Percentiles rank a stretch among this genome's conserved stretches.
Evolutionary conservation across 2,797 vertebrate species (phyloP).

Genomic region (Chlorospingus flavigularis): DNA sequence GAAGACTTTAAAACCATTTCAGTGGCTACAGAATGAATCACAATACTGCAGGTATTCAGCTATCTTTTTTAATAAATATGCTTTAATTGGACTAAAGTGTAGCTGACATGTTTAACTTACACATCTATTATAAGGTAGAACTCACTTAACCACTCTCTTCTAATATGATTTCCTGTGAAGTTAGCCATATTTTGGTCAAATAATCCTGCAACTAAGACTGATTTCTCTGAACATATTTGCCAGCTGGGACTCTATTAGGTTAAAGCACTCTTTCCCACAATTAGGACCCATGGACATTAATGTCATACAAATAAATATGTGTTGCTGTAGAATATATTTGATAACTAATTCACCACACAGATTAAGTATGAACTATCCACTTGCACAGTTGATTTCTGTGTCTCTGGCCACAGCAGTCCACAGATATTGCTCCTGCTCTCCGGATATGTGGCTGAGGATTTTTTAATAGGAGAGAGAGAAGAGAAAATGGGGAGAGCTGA

Average conservation of each 20-base stretch:
- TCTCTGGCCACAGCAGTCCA: not conserved
- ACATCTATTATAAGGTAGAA: not conserved
- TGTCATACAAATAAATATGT: not conserved
- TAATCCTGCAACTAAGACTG: not conserved
- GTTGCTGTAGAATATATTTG: not conserved
- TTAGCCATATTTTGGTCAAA: conserved; percentile 7
- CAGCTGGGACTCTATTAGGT: conserved; percentile 24
- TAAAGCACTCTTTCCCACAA: not conserved
- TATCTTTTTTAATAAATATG: not conserved
- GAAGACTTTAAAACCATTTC: not conserved
- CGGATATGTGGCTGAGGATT: not conserved
- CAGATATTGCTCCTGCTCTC: not conserved
- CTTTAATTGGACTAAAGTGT: conserved; percentile 1
- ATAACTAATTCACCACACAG: conserved; percentile 3
- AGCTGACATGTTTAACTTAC: not conserved
- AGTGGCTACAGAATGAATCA: not conserved
- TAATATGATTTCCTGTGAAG: not conserved
- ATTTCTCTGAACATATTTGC: not conserved
- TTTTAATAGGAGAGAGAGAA: not conserved
- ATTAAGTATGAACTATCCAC: not conserved
- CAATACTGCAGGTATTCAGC: not conserved
- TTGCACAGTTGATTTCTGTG: not conserved
- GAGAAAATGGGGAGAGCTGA: not conserved
- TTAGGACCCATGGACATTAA: not conserved
- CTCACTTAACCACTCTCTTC: not conserved